These are phyloP conservation scores for Aythya baeri DNA, from an alignment of 2,113 vertebrate genomes.

Conservation along the genomic window DNA sequence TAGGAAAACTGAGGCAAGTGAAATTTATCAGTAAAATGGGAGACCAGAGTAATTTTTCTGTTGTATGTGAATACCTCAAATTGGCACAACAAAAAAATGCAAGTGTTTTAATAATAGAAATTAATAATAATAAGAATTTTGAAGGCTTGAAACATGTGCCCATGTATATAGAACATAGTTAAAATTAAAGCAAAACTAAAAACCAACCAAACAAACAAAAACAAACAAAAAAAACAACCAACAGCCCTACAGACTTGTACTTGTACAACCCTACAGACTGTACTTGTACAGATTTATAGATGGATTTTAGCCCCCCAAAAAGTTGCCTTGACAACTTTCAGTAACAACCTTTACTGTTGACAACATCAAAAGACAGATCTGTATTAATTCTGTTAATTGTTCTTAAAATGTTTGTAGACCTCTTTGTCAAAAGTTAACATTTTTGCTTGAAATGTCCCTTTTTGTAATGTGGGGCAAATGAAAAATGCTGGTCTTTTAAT, in stretches of 20 bases:
- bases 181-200: background rate
- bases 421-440: background rate
- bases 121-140: background rate
- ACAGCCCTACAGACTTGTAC: background rate
- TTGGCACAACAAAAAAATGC: background rate
- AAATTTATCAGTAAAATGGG: background rate
- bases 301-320: accelerated
- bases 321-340: background rate
- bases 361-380: background rate
- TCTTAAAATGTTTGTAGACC: background rate
- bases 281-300: background rate
- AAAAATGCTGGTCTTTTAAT: background rate
- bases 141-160: background rate
- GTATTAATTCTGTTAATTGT: background rate
- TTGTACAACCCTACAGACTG: background rate
- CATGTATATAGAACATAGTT: background rate
- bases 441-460: background rate
- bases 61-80: background rate
- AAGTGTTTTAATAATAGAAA: background rate
- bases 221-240: background rate
- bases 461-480: background rate
- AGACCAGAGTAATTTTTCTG: background rate
- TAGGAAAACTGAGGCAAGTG: background rate
- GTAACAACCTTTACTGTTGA: background rate
- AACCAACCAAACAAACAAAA: background rate